Evolutionary conservation across 2,797 vertebrate species (phyloP).

Genomic region (Intellagama lesueurii): DNA sequence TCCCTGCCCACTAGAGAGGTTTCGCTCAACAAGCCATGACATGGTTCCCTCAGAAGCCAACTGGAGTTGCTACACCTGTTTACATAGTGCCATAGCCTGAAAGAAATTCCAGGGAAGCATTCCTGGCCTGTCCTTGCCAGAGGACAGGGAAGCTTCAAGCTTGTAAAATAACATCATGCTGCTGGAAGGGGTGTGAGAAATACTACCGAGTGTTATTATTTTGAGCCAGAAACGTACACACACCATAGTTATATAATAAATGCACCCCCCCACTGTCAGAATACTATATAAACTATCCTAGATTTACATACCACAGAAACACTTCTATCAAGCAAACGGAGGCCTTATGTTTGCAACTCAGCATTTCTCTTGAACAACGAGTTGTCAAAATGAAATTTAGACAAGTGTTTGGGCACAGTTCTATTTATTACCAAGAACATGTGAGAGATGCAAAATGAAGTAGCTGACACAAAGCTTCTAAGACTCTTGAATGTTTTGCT

Average conservation of each 20-base stretch:
- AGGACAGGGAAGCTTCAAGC: constrained; percentile 4
- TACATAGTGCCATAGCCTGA: neutral
- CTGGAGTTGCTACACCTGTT: neutral
- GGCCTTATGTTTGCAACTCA: neutral
- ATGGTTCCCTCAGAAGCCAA: neutral
- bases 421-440: neutral
- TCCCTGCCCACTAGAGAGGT: neutral
- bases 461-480: neutral
- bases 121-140: neutral
- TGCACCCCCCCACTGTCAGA: neutral
- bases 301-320: no score
- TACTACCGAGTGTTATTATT: neutral
- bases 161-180: neutral
- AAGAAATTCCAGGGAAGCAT: neutral
- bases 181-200: neutral
- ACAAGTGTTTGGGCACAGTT: neutral
- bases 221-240: neutral
- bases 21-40: constrained; percentile 13
- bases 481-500: neutral
- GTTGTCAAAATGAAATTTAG: neutral
- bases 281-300: neutral
- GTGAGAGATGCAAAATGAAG: neutral
- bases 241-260: neutral
- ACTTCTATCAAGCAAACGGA: no score
- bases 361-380: neutral